Evolutionary conservation across 2,888 invertebrate species (phyloP).

Genomic region (Himalopsyche tibetana): DNA sequence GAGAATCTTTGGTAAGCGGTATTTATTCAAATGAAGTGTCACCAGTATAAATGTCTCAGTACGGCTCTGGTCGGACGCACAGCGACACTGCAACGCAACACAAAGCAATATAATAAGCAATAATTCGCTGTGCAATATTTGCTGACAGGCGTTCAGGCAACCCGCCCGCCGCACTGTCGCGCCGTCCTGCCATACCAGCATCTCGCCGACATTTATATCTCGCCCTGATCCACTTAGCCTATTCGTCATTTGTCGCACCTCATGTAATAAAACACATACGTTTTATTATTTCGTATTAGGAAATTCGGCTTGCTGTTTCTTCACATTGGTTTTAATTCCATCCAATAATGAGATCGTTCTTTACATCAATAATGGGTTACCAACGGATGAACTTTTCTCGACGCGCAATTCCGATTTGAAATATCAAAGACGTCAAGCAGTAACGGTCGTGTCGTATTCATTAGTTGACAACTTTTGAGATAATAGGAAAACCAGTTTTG

Average conservation of each 20-base stretch:
- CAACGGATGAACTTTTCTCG: no score
- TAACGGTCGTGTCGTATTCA: no score
- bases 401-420: no score
- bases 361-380: no score
- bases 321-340: background rate
- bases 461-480: no score
- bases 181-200: constrained; percentile 26
- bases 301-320: no score
- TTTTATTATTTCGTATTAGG: constrained; percentile 45
- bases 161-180: constrained; percentile 15
- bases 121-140: constrained; percentile 22
- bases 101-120: constrained; percentile 43
- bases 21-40: constrained; percentile 25
- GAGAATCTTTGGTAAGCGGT: background rate
- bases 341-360: background rate
- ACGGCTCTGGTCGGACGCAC: background rate
- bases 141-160: constrained; percentile 6
- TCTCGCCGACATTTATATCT: constrained; percentile 49
- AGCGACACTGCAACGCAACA: background rate
- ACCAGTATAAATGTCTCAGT: constrained; percentile 1
- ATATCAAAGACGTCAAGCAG: no score
- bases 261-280: constrained; percentile 29
- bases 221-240: background rate
- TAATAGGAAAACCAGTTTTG: no score
- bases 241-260: constrained; percentile 55